Evolutionary conservation across 53 echinoderm and acorn worm species (phyloP).

Genomic region (Glandiceps talaboti): DNA sequence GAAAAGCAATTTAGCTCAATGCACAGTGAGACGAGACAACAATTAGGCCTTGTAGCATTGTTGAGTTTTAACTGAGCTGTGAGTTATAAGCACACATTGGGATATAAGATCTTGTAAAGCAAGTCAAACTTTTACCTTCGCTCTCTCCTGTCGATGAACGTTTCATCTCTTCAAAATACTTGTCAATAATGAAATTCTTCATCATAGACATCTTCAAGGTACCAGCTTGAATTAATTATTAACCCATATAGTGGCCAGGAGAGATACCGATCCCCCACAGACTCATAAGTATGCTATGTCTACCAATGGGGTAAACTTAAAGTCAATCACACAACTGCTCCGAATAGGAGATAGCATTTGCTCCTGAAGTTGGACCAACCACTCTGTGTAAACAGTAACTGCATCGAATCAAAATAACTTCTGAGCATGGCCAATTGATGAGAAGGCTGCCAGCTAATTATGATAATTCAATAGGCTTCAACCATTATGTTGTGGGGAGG

Average conservation of each 20-base stretch:
- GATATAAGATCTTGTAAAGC: too few species aligned
- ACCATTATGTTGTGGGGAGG: background rate
- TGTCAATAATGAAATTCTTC: background rate
- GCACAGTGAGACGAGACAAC: background rate
- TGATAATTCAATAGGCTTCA: background rate
- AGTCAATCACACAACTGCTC: too few species aligned
- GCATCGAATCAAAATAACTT: background rate
- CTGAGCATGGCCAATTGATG: background rate
- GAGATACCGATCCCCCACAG: too few species aligned
- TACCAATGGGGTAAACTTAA: too few species aligned
- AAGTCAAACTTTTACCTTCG: background rate
- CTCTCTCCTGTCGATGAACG: background rate
- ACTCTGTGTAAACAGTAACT: background rate
- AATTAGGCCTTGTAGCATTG: background rate
- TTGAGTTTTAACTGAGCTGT: too few species aligned
- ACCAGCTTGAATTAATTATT: too few species aligned
- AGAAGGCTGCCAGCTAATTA: background rate
- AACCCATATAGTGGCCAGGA: too few species aligned
- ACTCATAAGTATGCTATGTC: too few species aligned
- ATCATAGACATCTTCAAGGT: background rate
- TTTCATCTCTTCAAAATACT: background rate
- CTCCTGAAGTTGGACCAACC: too few species aligned
- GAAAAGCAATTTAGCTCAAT: background rate
- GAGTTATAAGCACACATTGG: too few species aligned
- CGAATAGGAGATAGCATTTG: too few species aligned